Evolutionary conservation across 2,888 invertebrate genomes (phyloP), one percentile per base, ranked within the genome.

Genomic region (Tinea semifulvella): DNA sequence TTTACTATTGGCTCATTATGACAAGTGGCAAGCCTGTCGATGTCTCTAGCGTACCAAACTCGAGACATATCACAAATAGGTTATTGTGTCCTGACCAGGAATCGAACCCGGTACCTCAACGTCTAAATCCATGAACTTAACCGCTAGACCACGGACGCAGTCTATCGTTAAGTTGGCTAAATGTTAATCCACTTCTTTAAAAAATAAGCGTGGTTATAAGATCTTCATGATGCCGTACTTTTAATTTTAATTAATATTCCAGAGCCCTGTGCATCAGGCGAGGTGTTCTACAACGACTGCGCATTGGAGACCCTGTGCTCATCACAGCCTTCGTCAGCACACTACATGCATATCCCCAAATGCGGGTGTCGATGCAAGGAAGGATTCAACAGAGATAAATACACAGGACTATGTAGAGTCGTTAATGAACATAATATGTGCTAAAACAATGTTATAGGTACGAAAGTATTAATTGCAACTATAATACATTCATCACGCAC

Each of bases 221-320:
- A 22, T 22, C 5, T 8, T 5, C 5, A 22, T 22, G 8, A 8
- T 22, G 22, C 22, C 8, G 22, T 22, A 8, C 22, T 22, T 22
- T 8, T 22, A 22, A 7, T 22, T 22, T 22, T 22, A 22, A 22
- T 7, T 22, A 22, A 5, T 31, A 18, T 36, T 36, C 16, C 18
- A 36, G 36, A 36, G 18, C 36, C 36, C 4, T 36, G 36, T 18
- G 36, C 10, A n/a, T 5, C 14, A 7, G 16, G 18, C 2, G 36
- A 36, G 10, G n/a, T 10, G 36, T 36, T 36, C 16, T 36, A 4
- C 18, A 18, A 36, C 36, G 10, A 36, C 16, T 36, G 36, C n/a
- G 18, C 11, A n/a, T 18, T 36, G 16, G 36, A 36, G 16, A 18
- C 10, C 16, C 36, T 36, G 2, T 36, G 36, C 36, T 16, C 16